These are phyloP conservation scores for Apodemia hepburni DNA, from an alignment of 2,888 invertebrate genomes.

Conservation along the genomic window DNA sequence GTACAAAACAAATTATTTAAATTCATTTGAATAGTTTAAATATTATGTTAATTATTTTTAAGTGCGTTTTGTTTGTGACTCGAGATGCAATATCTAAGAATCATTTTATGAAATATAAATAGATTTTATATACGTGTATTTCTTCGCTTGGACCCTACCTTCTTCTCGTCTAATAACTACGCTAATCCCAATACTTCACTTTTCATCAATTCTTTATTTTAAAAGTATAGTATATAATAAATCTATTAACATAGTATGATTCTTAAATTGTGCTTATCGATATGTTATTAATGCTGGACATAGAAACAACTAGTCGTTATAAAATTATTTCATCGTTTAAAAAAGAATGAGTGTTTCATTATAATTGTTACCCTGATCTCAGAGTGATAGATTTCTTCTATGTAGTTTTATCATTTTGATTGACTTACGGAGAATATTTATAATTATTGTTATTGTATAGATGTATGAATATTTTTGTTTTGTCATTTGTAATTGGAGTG, in stretches of 20 bases:
- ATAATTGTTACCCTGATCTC: conserved; percentile 58
- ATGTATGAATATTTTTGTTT: conserved; percentile 63
- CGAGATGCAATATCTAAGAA: conserved; percentile 9
- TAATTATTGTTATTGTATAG: conserved; percentile 69
- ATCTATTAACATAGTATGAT: conserved; percentile 18
- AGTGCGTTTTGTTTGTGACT: conserved; percentile 21
- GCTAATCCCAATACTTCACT: neutral
- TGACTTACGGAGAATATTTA: conserved; percentile 64
- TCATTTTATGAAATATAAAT: conserved; percentile 18
- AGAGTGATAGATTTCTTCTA: conserved; percentile 69
- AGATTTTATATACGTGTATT: neutral
- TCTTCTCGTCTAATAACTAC: neutral
- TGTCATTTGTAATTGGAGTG: conserved; percentile 67
- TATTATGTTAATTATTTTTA: conserved; percentile 22
- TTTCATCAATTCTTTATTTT: neutral
- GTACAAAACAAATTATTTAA: conserved; percentile 51
- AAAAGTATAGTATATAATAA: neutral
- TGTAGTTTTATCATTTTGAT: conserved; percentile 70
- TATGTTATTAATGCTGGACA: conserved; percentile 2
- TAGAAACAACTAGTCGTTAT: conserved; percentile 7
- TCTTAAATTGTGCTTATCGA: conserved; percentile 22
- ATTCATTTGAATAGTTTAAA: conserved; percentile 32
- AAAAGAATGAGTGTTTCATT: conserved; percentile 21
- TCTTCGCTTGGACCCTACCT: neutral
- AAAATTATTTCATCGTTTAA: conserved; percentile 12